Evolutionary conservation across 2,888 invertebrate species (phyloP).

Genomic region (Seira musarum): DNA sequence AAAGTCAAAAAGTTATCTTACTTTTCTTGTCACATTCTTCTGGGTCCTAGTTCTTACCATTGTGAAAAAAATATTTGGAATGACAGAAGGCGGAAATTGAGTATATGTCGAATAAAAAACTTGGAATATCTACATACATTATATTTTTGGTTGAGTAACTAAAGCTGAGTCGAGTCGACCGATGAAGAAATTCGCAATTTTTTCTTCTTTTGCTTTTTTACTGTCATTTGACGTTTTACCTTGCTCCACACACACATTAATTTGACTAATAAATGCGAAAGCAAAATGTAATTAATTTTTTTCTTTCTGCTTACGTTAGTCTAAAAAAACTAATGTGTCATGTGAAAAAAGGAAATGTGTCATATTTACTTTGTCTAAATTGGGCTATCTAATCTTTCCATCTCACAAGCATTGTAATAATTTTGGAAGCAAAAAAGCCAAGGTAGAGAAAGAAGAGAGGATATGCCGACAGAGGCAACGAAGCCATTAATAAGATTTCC

Average conservation of each 20-base stretch:
- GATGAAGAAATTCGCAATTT: too few species aligned
- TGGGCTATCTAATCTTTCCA: too few species aligned
- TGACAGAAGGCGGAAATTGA: slow-evolving; percentile 37
- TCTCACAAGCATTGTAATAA: too few species aligned
- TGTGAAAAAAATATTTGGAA: neutral
- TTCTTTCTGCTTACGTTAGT: slow-evolving; percentile 4
- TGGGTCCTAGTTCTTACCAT: too few species aligned
- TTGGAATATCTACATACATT: too few species aligned
- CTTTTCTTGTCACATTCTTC: slow-evolving; percentile 3
- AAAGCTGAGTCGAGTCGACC: too few species aligned
- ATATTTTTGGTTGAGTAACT: too few species aligned
- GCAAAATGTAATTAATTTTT: slow-evolving; percentile 34
- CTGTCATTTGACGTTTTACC: slow-evolving; percentile 16
- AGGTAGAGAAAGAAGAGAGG: slow-evolving; percentile 4
- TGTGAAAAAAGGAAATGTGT: too few species aligned
- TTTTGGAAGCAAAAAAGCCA: too few species aligned
- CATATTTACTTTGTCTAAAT: too few species aligned
- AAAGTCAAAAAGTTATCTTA: slow-evolving; percentile 42
- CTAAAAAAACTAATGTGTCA: too few species aligned
- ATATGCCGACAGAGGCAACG: neutral
- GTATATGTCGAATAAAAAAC: too few species aligned
- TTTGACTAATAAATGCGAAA: slow-evolving; percentile 48
- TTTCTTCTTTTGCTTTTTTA: neutral
- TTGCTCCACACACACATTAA: slow-evolving; percentile 20
- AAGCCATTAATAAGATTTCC: slow-evolving; percentile 34